These are phyloP conservation scores for Cancer borealis DNA, from an alignment of 2,888 invertebrate genomes.

Conservation along the genomic window DNA sequence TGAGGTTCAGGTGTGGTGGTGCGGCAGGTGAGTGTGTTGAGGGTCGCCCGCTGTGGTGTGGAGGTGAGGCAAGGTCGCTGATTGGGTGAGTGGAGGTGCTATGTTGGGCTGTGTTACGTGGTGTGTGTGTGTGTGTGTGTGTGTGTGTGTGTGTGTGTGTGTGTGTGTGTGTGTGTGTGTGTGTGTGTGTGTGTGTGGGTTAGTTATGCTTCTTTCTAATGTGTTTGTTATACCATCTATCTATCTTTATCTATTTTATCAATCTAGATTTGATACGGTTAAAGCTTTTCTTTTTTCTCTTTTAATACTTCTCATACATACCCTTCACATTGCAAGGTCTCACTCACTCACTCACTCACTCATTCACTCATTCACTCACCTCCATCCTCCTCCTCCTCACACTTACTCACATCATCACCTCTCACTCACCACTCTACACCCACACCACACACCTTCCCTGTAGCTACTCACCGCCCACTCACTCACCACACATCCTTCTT, in stretches of 20 bases:
- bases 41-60: neutral
- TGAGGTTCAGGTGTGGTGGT: neutral
- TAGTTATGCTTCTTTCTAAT: too few species aligned
- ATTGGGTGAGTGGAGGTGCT: neutral
- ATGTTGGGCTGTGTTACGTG: slow-evolving; percentile 4
- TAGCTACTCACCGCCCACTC: neutral
- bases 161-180: neutral
- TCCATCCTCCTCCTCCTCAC: neutral
- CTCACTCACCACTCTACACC: neutral
- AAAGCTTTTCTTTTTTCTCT: too few species aligned
- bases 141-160: neutral
- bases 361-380: neutral
- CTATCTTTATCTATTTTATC: too few species aligned
- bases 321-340: neutral
- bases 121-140: neutral
- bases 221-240: too few species aligned
- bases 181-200: neutral
- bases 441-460: neutral
- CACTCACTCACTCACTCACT: neutral
- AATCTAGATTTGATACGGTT: too few species aligned
- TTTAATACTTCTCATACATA: too few species aligned
- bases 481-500: neutral
- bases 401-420: neutral
- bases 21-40: neutral
- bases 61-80: slow-evolving; percentile 3